Base-by-base conservation (phyloP, 2,113 vertebrate species). In the Euleptes europaea region DNA sequence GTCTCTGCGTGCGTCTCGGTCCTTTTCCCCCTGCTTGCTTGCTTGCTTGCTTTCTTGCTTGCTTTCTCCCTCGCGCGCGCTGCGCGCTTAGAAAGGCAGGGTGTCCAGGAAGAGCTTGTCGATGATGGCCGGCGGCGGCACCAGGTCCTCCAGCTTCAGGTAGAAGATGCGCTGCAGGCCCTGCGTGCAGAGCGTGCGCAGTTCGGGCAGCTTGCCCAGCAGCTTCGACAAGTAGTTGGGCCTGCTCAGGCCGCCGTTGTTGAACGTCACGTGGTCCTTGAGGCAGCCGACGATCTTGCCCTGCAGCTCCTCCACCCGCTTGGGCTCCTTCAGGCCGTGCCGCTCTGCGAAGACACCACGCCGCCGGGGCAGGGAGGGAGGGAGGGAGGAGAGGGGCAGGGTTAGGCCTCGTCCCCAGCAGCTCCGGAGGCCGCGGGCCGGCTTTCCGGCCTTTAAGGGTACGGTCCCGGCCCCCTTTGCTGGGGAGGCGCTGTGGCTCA, bases 121-220 rank as follows among this genome's bases (percentile, higher is more conserved):
- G 87, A 99, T 99, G 97, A 99, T 99, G 97, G 98, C 98, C 90
- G 99, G 99, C n/a, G 99, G 99, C 83, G 99, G 98, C 93, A 99
- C 98, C 95, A 99, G 97, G 86, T 99, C 99, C 91, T 99, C 99
- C 93, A 99, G 97, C 96, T 99, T 99, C 96, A 99, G 96, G 97
- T 99, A 99, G 97, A 99, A 99, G 97, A 99, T 99, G 95, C 99
- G 99, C 93, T 99, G 99, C 93, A 99, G 97, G 93, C 99, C 99
- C 95, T 99, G 99, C 54, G 98, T 99, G 95, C 99, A 99, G 90
- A 99, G 97, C 51, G 98, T 99, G 95, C 99, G 98, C 31, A 99
- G 98, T 96, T 99, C 99, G 13, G 99, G 99, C 89, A 99, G 98
- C 95, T 99, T 99, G 88, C 98, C 98, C 97, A 99, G 97, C 91